Evolutionary conservation across 2,888 invertebrate species (phyloP).

Genomic region (Drosophila sordidula): DNA sequence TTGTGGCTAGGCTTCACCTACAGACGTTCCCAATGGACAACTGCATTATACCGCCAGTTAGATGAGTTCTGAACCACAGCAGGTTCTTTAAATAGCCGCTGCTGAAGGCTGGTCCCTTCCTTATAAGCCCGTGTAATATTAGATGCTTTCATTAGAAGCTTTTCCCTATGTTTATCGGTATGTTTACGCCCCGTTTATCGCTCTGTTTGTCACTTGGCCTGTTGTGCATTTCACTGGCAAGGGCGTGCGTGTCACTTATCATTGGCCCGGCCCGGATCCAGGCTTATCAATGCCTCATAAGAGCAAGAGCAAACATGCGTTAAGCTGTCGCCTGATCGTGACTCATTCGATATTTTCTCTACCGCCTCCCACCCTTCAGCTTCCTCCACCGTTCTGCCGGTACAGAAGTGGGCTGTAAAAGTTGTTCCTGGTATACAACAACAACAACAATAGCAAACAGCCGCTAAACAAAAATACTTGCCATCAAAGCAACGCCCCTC

Average conservation of each 20-base stretch:
- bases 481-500: conserved; percentile 71
- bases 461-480: conserved; percentile 47
- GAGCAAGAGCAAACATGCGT: conserved; percentile 4
- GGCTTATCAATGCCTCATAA: conserved; percentile 16
- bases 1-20: neutral
- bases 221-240: neutral
- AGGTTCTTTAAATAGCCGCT: too few relatives aligned
- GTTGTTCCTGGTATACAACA: neutral
- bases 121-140: neutral
- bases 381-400: neutral
- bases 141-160: neutral
- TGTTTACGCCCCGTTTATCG: conserved; percentile 16
- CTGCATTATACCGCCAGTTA: neutral
- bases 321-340: conserved; percentile 26
- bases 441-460: conserved; percentile 17
- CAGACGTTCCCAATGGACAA: neutral
- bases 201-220: conserved; percentile 1
- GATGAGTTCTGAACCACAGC: too few relatives aligned
- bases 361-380: neutral
- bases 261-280: neutral
- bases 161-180: neutral
- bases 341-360: conserved; percentile 4
- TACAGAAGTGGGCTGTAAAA: neutral
- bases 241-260: conserved; percentile 4
- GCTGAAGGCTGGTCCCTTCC: too few relatives aligned